Evolutionary conservation across 2,797 vertebrate genomes (phyloP), one percentile per base, ranked within the genome.

Genomic region (Rhynchonycteris naso): DNA sequence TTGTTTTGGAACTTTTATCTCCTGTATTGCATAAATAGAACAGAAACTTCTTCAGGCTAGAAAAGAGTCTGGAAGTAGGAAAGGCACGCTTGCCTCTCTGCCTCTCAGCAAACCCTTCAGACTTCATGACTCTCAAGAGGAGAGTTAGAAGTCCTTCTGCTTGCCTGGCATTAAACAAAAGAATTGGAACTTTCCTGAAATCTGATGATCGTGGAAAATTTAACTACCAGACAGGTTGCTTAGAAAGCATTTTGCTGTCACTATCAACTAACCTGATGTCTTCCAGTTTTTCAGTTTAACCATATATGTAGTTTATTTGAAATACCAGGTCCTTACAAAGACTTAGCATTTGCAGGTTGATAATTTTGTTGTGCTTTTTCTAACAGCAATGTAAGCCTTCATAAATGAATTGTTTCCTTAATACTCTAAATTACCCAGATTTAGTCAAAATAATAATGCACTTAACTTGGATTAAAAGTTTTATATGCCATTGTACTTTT

Each of bases 141-240:
- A 95, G 97, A 98, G 96, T 97, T 95, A 97, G 98, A 98, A 97
- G 97, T 98, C 98, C 98, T 98, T 98, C 98, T 98, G 98, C 98
- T 98, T 98, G 97, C 98, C 98, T 98, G 97, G 98, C 96, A 96
- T 98, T 94, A 96, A 98, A 99, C 99, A 99, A 99, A 98, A 98
- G 98, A 96, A 97, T 96, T 96, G 96, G 97, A 98, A 98, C 98
- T 98, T 98, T 98, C 95, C 97, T 99, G 99, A 99, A 99, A 99
- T 98, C 97, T 76, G 98, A 99, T 98, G 98, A 99, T 98, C 94
- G 89, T 98, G 98, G 98, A 98, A 98, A 98, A 97, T 96, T 94
- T 98, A 98, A 96, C 97, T 97, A 96, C 97, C 97, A 98, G 97
- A 96, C 96, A 98, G 97, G 95, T 96, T 98, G 95, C 98, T 98